Evolutionary conservation across 2,113 vertebrate species (phyloP).

Genomic region (Xiphophorus maculatus): DNA sequence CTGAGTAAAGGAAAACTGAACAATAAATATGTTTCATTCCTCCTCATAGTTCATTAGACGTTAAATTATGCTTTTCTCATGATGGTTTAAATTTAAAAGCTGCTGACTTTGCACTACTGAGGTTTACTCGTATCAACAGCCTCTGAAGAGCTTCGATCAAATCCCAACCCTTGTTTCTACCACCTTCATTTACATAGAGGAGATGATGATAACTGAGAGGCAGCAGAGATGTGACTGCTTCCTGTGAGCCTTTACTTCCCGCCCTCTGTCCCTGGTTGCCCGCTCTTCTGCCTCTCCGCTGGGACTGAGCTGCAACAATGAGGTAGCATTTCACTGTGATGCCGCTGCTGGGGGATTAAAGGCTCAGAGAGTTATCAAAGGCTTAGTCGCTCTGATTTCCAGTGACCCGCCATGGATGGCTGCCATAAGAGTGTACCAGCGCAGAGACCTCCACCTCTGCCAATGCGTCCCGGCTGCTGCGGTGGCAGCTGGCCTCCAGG

Average conservation of each 20-base stretch:
- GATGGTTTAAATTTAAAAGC: constrained; percentile 50
- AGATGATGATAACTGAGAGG: constrained; percentile 22
- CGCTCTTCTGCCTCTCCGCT: constrained; percentile 36
- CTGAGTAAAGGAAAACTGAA: constrained; percentile 2
- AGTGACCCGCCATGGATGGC: constrained; percentile 63
- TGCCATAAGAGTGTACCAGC: constrained; percentile 59
- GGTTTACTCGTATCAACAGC: constrained; percentile 11
- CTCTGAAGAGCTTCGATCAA: constrained; percentile 25
- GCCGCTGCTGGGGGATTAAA: constrained; percentile 74
- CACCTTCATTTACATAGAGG: constrained; percentile 13
- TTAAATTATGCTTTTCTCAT: constrained; percentile 44
- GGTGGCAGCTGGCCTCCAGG: constrained; percentile 31
- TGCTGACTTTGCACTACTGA: constrained; percentile 30
- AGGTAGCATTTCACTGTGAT: constrained; percentile 77
- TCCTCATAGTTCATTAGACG: constrained; percentile 37
- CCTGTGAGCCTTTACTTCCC: background rate
- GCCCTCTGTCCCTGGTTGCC: constrained; percentile 28
- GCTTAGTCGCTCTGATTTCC: constrained; percentile 76
- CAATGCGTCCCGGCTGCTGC: constrained; percentile 19
- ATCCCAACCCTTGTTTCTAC: constrained; percentile 9
- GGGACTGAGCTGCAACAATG: constrained; percentile 71
- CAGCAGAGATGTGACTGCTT: constrained; percentile 12
- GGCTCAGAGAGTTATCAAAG: constrained; percentile 81
- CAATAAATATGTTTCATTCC: constrained; percentile 38
- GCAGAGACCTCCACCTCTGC: constrained; percentile 34